These are phyloP conservation scores for Polypterus bichir DNA, from an alignment of 2,113 vertebrate species.

Conservation along the genomic window DNA sequence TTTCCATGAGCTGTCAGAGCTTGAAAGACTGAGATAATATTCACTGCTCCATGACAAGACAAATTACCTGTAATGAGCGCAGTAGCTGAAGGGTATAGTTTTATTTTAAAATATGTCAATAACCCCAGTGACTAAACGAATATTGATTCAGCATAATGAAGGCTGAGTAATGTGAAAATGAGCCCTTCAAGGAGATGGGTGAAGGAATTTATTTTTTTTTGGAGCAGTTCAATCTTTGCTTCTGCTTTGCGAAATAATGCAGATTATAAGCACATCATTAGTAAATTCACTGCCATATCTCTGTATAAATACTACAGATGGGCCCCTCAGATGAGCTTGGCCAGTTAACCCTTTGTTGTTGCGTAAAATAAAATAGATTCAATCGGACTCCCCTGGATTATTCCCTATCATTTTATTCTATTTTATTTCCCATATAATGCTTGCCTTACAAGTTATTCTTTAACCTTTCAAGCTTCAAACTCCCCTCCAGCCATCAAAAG, in stretches of 20 bases:
- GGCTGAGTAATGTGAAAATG: conserved; percentile 82
- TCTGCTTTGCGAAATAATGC: conserved; percentile 33
- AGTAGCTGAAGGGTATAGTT: conserved; percentile 86
- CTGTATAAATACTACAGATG: conserved; percentile 18
- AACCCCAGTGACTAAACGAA: conserved; percentile 89
- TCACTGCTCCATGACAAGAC: conserved; percentile 75
- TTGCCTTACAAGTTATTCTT: no score
- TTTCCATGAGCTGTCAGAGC: conserved; percentile 72
- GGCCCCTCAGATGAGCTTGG: conserved; percentile 11
- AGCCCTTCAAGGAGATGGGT: conserved; percentile 63
- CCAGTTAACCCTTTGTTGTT: no score
- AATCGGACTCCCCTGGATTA: no score
- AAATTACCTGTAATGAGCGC: conserved; percentile 88
- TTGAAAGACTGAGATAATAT: conserved; percentile 77
- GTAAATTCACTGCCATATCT: conserved; percentile 22
- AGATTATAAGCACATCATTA: conserved; percentile 32
- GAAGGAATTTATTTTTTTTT: conserved; percentile 55
- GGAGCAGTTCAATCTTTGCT: conserved; percentile 45
- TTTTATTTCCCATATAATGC: no score
- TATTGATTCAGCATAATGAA: conserved; percentile 98
- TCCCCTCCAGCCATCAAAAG: no score
- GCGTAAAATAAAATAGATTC: no score
- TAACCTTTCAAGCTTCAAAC: no score
- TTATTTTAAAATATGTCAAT: conserved; percentile 97
- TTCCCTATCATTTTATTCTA: no score